Evolutionary conservation across 1,140 invertebrate species (phyloP), one percentile per base, ranked within the genome.

Genomic region (Tetraneura akinire): DNA sequence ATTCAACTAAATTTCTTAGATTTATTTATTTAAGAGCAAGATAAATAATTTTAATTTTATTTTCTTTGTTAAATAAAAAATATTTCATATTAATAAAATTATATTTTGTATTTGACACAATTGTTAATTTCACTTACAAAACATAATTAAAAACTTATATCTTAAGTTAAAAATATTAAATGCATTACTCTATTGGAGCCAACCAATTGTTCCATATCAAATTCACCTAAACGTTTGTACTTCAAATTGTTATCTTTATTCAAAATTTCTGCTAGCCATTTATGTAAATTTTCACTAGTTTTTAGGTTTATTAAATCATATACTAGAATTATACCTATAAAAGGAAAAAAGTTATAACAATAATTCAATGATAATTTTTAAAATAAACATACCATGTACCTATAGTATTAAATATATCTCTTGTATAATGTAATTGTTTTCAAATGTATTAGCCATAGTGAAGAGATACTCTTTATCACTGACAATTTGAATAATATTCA

Each of bases 271-370:
- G 91, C 90, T 4, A 98, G 86, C 97, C 96, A 98, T 86, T 95
- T 93, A 81, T 92, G 90, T 64, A 98, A 87, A 88, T 98, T 97
- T 81, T 94, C 90, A 86, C 98, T 94, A 71, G 96, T 97, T 86
- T 98, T 98, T 83, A 94, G 89, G 86, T 98, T 99, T 29, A 94
- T 96, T 82, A 98, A 88, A 88, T 99, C 97, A 87, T 98, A 96
- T 14, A 98, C 96, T 64, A 98, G 87, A 83, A 98, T 95, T 68
- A 97, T 94, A 81, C 93, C 93, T 94, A 83, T 81, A 88, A 88
- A 83, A 83, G 70, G 81, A 82, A 83, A 80, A n/a, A n/a, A n/a
- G n/a, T n/a, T 10, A 29, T 1, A 55, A 0, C 3, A 60, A 1
- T 70, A 21, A 64, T 21, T 23, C 18, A 0, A 26, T 57, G 32